Evolutionary conservation across 2,888 invertebrate genomes (phyloP), one percentile per base, ranked within the genome.

Genomic region (Lithodes maja): DNA sequence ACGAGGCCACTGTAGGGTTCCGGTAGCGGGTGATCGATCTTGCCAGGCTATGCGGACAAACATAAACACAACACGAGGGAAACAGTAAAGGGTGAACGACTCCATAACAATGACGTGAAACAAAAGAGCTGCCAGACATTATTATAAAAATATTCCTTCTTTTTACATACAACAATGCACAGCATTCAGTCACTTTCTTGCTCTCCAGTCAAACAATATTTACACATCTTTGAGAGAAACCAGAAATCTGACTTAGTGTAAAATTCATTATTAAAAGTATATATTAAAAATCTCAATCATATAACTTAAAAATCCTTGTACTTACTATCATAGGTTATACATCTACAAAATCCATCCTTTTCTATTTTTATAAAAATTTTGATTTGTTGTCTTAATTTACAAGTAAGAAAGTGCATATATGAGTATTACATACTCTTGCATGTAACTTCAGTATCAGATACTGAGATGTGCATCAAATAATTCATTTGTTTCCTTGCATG

Each of bases 251-350:
- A 89, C 89, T 89, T 85, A 81, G 89, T 85, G 82, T 85, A 75
- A 85, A 85, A 85, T 89, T 82, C 89, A 85, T 85, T 85, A 89
- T 89, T 89, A 85, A 89, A 89, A 89, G 89, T 89, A 89, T 89
- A 89, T 89, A 89, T 89, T 89, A 89, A 89, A 89, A 89, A 89
- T 89, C 89, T 89, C 89, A 89, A 89, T 89, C 75, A 85, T 85
- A 89, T 89, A 89, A 89, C 89, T 89, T 89, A 89, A 89, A 89
- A 89, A 89, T 82, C 85, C 85, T 89, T 89, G 89, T 89, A 89
- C 89, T 89, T 82, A 89, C 85, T 80, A 88, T 88, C 83, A 83
- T 81, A 84, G 83, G 83, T 84, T 83, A 84, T 78, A 84, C 83
- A 84, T 88, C 84, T 88, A 87, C 87, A 87, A 88, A 88, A 85